Evolutionary conservation across 2,888 invertebrate genomes (phyloP), one percentile per base, ranked within the genome.

Genomic region (Smittia aterrima): DNA sequence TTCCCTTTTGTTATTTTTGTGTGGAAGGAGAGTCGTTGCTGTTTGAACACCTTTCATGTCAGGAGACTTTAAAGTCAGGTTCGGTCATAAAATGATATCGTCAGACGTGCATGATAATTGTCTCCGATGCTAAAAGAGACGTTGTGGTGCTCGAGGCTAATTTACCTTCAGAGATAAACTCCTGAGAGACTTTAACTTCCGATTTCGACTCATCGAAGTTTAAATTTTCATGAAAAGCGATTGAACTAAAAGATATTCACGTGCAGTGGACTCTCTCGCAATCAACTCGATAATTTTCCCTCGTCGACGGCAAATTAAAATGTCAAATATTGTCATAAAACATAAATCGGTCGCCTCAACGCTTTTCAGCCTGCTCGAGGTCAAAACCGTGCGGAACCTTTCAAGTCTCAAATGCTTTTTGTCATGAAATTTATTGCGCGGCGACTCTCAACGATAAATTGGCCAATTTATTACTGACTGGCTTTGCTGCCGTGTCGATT

Each of bases 371-470:
- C 27, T 64, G 18, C 20, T 58, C 18, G 4, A 64, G 64, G 64
- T 64, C 64, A 64, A 58, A 18, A 47, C 3, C 32, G 47, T 47
- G 47, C 58, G 22, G 16, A 47, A 47, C 47, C n/a, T 47, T 47
- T 47, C 47, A 22, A 58, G 58, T 58, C 7, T 58, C 64, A 27
- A n/a, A 27, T 27, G 25, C n/a, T 64, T 25, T 24, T 27, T 4
- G 67, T 53, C 41, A 47, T 67, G 32, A 54, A 70, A 70, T 70
- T 70, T 70, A 70, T 70, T 32, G 25, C 18, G 53, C 24, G n/a
- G n/a, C n/a, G n/a, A 70, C 16, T 20, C 47, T 70, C 54, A 53
- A 16, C 54, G n/a, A 70, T 70, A 70, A 70, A 70, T 70, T 70
- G 47, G 18, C 1, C 70, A 54, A 70, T 70, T 70, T 70, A 70